Evolutionary conservation across 2,797 vertebrate species (phyloP).

Genomic region (Pogoniulus pusillus): DNA sequence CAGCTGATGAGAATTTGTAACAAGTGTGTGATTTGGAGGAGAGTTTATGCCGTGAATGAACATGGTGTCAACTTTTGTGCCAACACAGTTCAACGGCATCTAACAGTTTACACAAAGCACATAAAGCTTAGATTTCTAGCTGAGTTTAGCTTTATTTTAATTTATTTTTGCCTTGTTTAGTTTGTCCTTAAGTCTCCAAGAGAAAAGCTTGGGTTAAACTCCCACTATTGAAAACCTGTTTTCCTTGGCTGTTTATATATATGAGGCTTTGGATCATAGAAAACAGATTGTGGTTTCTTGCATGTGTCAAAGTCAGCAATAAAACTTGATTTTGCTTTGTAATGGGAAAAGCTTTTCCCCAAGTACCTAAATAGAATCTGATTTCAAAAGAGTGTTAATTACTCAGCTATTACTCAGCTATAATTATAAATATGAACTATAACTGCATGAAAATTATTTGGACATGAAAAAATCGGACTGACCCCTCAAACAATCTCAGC

Average conservation of each 20-base stretch:
- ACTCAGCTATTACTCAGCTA: neutral
- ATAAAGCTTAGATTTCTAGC: neutral
- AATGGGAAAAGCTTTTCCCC: neutral
- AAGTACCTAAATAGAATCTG: neutral
- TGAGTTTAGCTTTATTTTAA: neutral
- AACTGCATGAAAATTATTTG: neutral
- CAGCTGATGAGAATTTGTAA: neutral
- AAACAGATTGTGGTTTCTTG: neutral
- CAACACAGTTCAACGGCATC: neutral
- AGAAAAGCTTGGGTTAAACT: neutral
- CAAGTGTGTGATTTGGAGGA: neutral
- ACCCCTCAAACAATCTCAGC: neutral
- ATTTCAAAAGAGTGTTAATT: slow-evolving; percentile 20
- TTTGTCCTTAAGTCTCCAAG: neutral
- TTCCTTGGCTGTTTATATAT: neutral
- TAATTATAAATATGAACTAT: neutral
- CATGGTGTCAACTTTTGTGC: neutral
- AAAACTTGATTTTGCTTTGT: neutral
- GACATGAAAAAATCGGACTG: neutral
- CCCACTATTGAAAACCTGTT: neutral
- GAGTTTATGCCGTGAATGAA: neutral
- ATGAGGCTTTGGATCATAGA: neutral
- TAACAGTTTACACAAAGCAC: neutral
- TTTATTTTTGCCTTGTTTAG: neutral
- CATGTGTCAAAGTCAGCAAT: neutral